Evolutionary conservation across 2,888 invertebrate genomes (phyloP).

Genomic region (Apodemia zela): DNA sequence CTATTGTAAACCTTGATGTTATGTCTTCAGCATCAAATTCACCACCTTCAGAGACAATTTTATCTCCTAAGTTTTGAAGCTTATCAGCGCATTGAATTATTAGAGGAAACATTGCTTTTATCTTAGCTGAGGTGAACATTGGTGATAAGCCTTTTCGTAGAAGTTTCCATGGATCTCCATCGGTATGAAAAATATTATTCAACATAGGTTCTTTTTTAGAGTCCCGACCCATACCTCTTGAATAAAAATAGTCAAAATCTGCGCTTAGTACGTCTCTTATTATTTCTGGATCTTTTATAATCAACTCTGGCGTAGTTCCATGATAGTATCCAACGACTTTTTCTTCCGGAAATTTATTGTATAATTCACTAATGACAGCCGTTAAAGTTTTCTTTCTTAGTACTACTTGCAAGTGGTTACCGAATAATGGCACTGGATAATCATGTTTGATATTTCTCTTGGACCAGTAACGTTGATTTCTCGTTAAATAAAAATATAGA

Average conservation of each 20-base stretch:
- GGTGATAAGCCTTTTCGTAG: slow-evolving; percentile 58
- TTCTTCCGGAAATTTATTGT: slow-evolving; percentile 48
- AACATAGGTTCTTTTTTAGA: slow-evolving; percentile 45
- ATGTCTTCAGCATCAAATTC: slow-evolving; percentile 51
- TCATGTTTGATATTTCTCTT: slow-evolving; percentile 49
- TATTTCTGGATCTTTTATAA: slow-evolving; percentile 50
- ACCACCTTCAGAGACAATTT: slow-evolving; percentile 35
- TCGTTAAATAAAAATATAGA: slow-evolving; percentile 45
- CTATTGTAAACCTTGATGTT: slow-evolving; percentile 45
- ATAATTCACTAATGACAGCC: slow-evolving; percentile 42
- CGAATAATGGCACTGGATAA: slow-evolving; percentile 47
- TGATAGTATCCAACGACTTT: slow-evolving; percentile 53
- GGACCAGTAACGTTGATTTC: slow-evolving; percentile 48
- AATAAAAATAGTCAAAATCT: slow-evolving; percentile 50
- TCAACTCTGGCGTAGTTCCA: slow-evolving; percentile 47
- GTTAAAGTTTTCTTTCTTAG: slow-evolving; percentile 41
- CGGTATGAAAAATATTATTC: slow-evolving; percentile 53
- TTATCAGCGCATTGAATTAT: slow-evolving; percentile 51
- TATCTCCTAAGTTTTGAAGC: slow-evolving; percentile 42
- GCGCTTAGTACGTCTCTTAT: slow-evolving; percentile 42
- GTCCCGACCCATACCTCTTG: slow-evolving; percentile 44
- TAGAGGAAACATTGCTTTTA: slow-evolving; percentile 59
- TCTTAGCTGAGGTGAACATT: slow-evolving; percentile 56
- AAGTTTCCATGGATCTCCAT: slow-evolving; percentile 58
- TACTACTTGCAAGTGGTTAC: slow-evolving; percentile 44